Conservation (phyloP, 1,140 invertebrate species). For the Wiebesia pumilae region DNA sequence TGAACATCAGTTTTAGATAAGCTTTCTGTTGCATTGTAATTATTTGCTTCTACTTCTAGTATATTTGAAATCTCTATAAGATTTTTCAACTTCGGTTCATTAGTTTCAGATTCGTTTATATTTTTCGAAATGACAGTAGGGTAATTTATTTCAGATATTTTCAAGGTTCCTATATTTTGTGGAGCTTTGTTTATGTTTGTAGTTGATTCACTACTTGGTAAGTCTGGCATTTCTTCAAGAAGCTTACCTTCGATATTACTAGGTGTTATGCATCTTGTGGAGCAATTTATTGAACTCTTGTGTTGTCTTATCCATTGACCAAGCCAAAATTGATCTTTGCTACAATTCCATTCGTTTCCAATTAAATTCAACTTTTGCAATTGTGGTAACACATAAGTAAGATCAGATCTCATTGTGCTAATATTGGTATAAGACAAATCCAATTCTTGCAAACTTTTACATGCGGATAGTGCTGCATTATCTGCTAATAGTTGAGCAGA, state of each 20-base stretch:
- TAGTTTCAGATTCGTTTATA: neutral
- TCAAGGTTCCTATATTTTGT: neutral
- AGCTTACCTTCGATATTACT: slow-evolving; percentile 65
- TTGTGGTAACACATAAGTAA: slow-evolving; percentile 82
- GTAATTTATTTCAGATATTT: neutral
- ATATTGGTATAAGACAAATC: slow-evolving; percentile 81
- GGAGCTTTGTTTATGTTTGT: neutral
- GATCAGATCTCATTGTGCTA: slow-evolving; percentile 79
- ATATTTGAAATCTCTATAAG: neutral
- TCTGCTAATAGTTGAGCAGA: slow-evolving; percentile 81
- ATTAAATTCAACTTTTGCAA: slow-evolving; percentile 78
- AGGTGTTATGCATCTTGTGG: slow-evolving; percentile 70
- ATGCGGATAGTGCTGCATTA: slow-evolving; percentile 81
- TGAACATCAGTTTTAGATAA: neutral
- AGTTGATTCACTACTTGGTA: neutral
- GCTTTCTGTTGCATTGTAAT: neutral
- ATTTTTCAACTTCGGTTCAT: neutral
- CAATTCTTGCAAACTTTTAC: slow-evolving; percentile 81
- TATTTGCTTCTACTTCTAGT: too few species aligned
- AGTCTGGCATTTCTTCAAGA: slow-evolving; percentile 57
- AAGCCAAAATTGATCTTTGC: slow-evolving; percentile 77
- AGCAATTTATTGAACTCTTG: slow-evolving; percentile 70
- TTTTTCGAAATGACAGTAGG: neutral
- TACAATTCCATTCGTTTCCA: slow-evolving; percentile 81
- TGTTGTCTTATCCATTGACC: slow-evolving; percentile 79